These are phyloP conservation scores for Xyrauchen texanus DNA, from an alignment of 2,113 vertebrate genomes.

Conservation along the genomic window DNA sequence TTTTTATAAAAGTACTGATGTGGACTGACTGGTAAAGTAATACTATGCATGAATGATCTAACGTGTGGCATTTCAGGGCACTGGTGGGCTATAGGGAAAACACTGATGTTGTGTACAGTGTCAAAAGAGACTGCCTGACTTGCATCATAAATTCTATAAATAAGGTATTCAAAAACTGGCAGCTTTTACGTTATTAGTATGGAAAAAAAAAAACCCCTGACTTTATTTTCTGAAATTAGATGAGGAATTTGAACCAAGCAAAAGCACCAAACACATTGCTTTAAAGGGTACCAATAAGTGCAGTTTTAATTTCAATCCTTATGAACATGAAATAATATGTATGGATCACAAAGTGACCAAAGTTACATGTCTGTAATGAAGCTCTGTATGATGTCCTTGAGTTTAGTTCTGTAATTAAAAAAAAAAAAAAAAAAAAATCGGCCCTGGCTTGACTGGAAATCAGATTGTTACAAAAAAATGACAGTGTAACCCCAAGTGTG, in stretches of 20 bases:
- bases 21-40: conserved; percentile 3
- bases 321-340: conserved; percentile 6
- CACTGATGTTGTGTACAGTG: background rate
- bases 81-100: background rate
- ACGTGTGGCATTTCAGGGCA: background rate
- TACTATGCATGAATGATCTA: background rate
- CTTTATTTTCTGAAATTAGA: background rate
- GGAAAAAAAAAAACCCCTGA: background rate
- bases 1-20: conserved; percentile 13
- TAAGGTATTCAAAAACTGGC: background rate
- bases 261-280: conserved; percentile 15
- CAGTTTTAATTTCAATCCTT: background rate
- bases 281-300: conserved; percentile 26
- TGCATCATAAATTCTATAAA: too few relatives aligned
- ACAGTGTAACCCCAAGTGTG: background rate
- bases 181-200: background rate
- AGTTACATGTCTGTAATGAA: background rate
- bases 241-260: background rate
- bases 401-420: background rate
- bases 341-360: conserved; percentile 13
- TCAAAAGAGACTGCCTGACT: background rate
- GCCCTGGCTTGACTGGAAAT: conserved; percentile 9
- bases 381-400: background rate
- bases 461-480: background rate
- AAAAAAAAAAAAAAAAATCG: conserved; percentile 11